phyloP scores from a whole-genome alignment of 2,113 vertebrate genomes.

The Otocyon megalotis region DNA sequence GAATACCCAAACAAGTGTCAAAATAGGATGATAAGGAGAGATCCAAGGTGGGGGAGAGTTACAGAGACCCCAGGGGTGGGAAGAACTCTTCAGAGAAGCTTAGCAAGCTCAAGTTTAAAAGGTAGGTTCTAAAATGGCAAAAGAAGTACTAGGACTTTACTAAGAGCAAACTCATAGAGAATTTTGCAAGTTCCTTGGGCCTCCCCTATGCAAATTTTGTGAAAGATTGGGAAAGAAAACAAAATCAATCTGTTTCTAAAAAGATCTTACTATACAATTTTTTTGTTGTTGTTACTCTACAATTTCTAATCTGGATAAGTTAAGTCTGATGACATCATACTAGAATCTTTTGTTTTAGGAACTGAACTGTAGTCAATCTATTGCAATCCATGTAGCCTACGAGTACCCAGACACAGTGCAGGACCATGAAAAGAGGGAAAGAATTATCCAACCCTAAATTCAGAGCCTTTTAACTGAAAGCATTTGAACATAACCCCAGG shows the following conservation, averaged over 20 bases:
- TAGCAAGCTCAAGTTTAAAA: not conserved
- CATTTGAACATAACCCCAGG: conserved; percentile 9
- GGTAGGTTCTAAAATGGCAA: not conserved
- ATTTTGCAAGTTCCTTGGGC: not conserved
- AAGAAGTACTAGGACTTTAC: not conserved
- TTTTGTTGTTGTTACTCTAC: not conserved
- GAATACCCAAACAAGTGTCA: not conserved
- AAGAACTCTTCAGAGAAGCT: not conserved
- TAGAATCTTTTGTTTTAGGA: not conserved
- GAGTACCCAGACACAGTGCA: not conserved
- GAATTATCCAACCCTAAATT: not conserved
- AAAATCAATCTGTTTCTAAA: not conserved
- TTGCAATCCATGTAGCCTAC: not conserved
- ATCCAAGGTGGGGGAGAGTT: not conserved
- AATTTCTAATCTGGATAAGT: not conserved
- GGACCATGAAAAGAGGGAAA: not conserved
- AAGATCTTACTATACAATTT: not conserved
- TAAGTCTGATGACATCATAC: not conserved
- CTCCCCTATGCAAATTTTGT: not conserved
- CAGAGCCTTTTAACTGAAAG: conserved; percentile 37
- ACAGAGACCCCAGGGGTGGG: not conserved
- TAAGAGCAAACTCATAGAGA: not conserved
- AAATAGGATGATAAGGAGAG: not conserved
- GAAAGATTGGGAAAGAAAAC: not conserved
- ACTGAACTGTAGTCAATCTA: not conserved